phyloP scores from a whole-genome alignment of 2,113 vertebrate genomes.

The Crotophaga sulcirostris region DNA sequence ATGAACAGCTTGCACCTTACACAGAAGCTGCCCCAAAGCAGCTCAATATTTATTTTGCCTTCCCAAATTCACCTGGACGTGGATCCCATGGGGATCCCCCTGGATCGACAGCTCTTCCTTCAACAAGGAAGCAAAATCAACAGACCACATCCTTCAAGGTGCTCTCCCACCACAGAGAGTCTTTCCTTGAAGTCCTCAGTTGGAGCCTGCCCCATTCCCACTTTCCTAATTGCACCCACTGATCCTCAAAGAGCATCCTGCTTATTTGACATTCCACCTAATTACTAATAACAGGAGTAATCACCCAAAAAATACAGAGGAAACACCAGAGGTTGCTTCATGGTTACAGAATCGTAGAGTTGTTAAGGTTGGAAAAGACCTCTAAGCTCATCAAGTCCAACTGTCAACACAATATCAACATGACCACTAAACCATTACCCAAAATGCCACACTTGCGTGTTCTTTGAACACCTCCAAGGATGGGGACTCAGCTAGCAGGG shows the following conservation, averaged over 20 bases:
- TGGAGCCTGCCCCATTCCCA: not conserved
- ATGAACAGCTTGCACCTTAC: accelerated
- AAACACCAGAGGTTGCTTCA: not conserved
- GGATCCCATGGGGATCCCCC: not conserved
- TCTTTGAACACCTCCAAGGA: too few relatives aligned
- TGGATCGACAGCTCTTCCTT: not conserved
- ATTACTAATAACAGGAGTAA: not conserved
- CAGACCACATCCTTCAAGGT: not conserved
- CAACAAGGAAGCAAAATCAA: accelerated
- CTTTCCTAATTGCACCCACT: not conserved
- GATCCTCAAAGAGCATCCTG: not conserved
- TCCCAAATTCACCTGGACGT: not conserved
- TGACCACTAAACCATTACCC: too few relatives aligned
- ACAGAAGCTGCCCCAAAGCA: too few relatives aligned
- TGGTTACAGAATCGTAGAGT: too few relatives aligned
- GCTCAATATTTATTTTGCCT: not conserved
- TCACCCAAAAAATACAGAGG: accelerated
- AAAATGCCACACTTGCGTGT: too few relatives aligned
- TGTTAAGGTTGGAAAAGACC: too few relatives aligned
- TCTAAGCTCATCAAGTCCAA: too few relatives aligned
- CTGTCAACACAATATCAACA: too few relatives aligned
- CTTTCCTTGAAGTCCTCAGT: not conserved
- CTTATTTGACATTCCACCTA: not conserved
- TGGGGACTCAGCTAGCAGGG: not conserved
- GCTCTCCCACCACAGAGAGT: not conserved